Evolutionary conservation across 1,140 invertebrate genomes (phyloP), one percentile per base, ranked within the genome.

Genomic region (Mylabris phalerata): DNA sequence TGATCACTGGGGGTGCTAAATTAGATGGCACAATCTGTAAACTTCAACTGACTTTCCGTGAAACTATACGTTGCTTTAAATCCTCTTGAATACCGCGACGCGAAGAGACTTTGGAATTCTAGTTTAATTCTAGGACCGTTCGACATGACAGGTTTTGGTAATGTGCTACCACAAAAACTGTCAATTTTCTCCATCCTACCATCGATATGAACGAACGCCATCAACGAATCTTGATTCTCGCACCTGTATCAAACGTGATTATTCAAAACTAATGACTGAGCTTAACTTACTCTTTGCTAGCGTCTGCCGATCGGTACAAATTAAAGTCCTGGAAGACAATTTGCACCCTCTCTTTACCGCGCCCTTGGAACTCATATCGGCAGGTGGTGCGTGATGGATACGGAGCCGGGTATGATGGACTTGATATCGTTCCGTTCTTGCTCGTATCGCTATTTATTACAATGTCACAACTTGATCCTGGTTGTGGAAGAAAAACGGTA

Each of bases 41-140:
- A 19, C 19, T 19, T 19, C 7, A 32, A 32, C 85, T 86, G 80
- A 95, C 93, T 92, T 82, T 91, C 89, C 11, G 88, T 85, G 76
- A 95, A 96, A 60, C 81, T 83, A 75, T 92, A 96, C 19, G 84
- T 84, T 43, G 92, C 90, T 71, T 88, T 86, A 75, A 95, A 96
- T 55, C 92, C 92, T 70, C 84, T 82, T 39, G 84, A 79, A 67
- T 84, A 79, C 69, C 86, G 78, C n/a, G 88, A 85, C 41, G 84
- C 83, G 50, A 80, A 75, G 24, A 84, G 75, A 27, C 89, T 90
- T 19, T 84, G 77, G 72, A 95, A 93, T 76, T 93, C 89, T 9
- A 95, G 75, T 62, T 86, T 84, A 63, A 96, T 77, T 61, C 84
- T 80, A 32, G 87, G 86, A 32, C 91, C 90, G 70, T 87, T 93